Base-by-base conservation (phyloP, 2,113 vertebrate genomes). In the Dendrocopos noguchii region DNA sequence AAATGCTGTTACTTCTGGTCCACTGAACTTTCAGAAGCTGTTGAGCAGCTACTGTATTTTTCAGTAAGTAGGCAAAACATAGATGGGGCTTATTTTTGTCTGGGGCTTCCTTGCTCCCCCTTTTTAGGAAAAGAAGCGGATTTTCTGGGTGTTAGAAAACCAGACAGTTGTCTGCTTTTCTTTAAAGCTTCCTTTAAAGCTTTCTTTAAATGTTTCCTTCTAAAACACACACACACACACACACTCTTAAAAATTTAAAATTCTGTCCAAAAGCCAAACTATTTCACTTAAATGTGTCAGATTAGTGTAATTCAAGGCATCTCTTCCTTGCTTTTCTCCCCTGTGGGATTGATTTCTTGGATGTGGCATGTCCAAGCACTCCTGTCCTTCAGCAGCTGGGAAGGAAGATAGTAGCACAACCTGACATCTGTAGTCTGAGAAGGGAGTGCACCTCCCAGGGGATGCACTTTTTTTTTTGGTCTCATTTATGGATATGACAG, bases 321-420 rank as follows among this genome's bases (percentile, higher is more conserved):
- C 4, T 66, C 5, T 83, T 44, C 24, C 36, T 50, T 70, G 22
- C 7, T 44, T 83, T 80, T 72, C 14, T 84, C 10, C 13, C 8
- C 14, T 12, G 2, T 75, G 50, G 20, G 2, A 6, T 7, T 9
- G 2, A 11, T 80, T 64, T 56, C 10, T 70, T 64, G 34, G 19
- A 61, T 78, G 33, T 1, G 2, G 11, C 8, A 2, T 19, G 13
- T 44, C 29, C 4, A 5, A 57, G 29, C 33, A 34, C 9, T 78
- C 7, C 1, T 4, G 8, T 65, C 68, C 18, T 42, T 94, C 7
- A 60, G 34, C 34, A 65, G 15, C 22, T 68, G 75, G 33, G 39
- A 65, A 65, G 29, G 50, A 68, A 56, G 31, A 29, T 28, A 44
- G 4, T 34, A 31, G 9, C 0, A 0, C 29, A 77, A 28, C 8